These are phyloP conservation scores for Coremacera marginata DNA, from an alignment of 2,888 invertebrate genomes.

Conservation along the genomic window DNA sequence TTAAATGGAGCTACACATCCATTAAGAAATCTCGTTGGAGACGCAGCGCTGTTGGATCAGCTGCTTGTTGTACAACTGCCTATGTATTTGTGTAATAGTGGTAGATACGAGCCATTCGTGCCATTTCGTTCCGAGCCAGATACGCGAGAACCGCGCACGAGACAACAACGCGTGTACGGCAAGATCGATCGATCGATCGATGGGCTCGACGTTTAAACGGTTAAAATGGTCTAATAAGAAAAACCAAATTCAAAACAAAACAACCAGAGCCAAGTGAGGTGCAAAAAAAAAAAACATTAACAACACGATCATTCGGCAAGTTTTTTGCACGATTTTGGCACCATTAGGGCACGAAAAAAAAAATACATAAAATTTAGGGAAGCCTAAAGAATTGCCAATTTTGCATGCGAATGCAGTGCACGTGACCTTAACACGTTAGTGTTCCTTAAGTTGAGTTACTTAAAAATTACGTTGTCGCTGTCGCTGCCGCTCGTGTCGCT, in stretches of 20 bases:
- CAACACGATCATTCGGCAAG: neutral
- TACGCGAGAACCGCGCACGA: slow-evolving; percentile 55
- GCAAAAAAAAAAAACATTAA: no score
- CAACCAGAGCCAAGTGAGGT: no score
- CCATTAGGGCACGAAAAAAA: no score
- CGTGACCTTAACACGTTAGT: neutral
- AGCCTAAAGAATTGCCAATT: neutral
- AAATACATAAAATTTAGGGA: no score
- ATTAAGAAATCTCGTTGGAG: slow-evolving; percentile 1
- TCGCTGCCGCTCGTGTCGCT: neutral
- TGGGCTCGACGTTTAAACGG: neutral
- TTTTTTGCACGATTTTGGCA: slow-evolving; percentile 19
- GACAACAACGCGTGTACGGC: slow-evolving; percentile 48
- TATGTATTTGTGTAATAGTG: slow-evolving; percentile 3
- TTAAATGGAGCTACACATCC: slow-evolving; percentile 18
- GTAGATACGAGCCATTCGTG: slow-evolving; percentile 45
- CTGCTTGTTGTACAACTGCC: slow-evolving; percentile 2
- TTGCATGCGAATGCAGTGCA: neutral
- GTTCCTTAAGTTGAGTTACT: neutral
- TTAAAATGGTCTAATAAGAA: no score
- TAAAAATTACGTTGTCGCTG: neutral
- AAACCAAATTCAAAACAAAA: no score
- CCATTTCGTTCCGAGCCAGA: slow-evolving; percentile 50
- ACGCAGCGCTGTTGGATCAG: slow-evolving; percentile 25
- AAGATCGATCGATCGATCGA: neutral